These are phyloP conservation scores for Gouania willdenowi DNA, from an alignment of 2,797 vertebrate species.

Conservation along the genomic window DNA sequence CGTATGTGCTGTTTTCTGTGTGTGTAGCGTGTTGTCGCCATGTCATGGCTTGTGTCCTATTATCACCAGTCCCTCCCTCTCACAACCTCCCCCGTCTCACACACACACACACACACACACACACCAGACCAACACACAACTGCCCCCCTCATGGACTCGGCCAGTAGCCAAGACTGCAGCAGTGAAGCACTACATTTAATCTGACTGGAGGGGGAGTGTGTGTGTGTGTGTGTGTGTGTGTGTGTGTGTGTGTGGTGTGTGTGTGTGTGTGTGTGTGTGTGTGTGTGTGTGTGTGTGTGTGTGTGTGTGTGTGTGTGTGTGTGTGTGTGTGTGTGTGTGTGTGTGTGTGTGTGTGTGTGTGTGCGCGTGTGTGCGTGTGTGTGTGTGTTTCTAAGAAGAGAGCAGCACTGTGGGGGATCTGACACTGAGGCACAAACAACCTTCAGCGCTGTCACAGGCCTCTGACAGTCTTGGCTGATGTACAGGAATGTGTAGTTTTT, in stretches of 20 bases:
- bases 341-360: too few species aligned
- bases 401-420: too few species aligned
- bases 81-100: constrained; percentile 10
- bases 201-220: constrained; percentile 2
- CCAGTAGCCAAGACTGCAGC: constrained; percentile 71
- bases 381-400: too few species aligned
- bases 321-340: too few species aligned
- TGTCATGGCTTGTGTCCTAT: constrained; percentile 76
- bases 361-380: too few species aligned
- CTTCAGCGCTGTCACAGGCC: constrained; percentile 8
- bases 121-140: constrained; percentile 16
- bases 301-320: constrained; percentile 11
- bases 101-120: background rate
- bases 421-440: constrained; percentile 10
- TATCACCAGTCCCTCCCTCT: constrained; percentile 62
- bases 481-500: constrained; percentile 34
- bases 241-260: too few species aligned
- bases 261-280: too few species aligned
- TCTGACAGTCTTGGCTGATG: background rate
- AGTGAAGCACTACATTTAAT: constrained; percentile 50
- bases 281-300: too few species aligned
- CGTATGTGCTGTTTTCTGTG: constrained; percentile 74
- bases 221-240: too few species aligned
- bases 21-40: constrained; percentile 69
- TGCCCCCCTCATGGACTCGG: constrained; percentile 63